Base-by-base conservation (phyloP, 1,140 invertebrate species). In the Drosophila triauraria region DNA sequence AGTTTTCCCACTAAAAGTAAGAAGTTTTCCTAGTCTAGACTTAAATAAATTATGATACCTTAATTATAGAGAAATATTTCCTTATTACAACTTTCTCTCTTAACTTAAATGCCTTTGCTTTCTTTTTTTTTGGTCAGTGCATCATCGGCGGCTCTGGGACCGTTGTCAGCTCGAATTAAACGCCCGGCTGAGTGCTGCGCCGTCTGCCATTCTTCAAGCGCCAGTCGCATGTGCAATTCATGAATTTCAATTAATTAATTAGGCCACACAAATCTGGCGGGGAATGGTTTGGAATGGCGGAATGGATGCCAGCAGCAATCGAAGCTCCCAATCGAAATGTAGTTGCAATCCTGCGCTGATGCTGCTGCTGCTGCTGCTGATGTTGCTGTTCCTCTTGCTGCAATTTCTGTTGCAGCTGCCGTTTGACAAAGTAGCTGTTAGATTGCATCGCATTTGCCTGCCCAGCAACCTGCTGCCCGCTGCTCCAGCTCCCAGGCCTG, bases 161-260 rank as follows among this genome's bases (percentile, higher is more conserved):
- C 71, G 54, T 40, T 78, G 63, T 68, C 62, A 75, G 72, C 71
- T 65, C 68, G 58, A 79, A 79, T 72, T 79, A 79, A 72, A 78
- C 57, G 59, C 57, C 51, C 78, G 59, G 35, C 46, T 75, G 78
- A 51, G 57, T 43, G 60, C 40, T 46, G 46, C 56, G 17, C 38
- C 60, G 61, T 50, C 59, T 74, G 65, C 62, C 75, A 78, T 75
- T 61, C 83, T 82, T 87, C 53, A 75, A 79, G 79, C 71, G 80
- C 50, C 84, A 88, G 84, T 78, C 68, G 77, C 84, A 87, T 87
- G 85, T 88, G 84, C 85, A 90, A 87, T 87, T 87, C 84, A 87
- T 87, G 84, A 87, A 87, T 87, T 87, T 87, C 84, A 87, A 87
- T 87, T 87, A 87, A 87, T 87, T 87, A 87, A 87, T 87, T 87